These are phyloP conservation scores for Cloeon dipterum DNA, from an alignment of 2,888 invertebrate genomes.

Conservation along the genomic window DNA sequence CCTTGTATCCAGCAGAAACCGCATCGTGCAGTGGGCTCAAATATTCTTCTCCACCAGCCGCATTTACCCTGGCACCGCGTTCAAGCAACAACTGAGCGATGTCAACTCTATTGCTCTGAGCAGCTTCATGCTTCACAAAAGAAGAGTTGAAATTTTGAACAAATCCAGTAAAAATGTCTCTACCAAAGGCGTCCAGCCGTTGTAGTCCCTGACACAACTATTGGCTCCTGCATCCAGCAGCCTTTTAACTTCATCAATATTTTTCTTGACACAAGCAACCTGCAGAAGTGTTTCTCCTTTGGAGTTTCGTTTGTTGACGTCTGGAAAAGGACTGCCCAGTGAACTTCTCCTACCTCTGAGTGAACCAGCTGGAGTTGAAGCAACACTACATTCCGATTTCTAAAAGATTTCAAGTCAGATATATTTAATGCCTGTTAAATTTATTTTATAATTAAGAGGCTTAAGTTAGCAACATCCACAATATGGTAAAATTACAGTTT, in stretches of 20 bases:
- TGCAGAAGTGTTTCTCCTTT: constrained; percentile 5
- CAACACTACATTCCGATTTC: no score
- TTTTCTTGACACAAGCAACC: constrained; percentile 5
- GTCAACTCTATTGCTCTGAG: neutral
- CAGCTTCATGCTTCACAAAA: neutral
- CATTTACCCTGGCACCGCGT: neutral
- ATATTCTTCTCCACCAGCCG: neutral
- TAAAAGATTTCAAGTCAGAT: no score
- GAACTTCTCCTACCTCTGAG: no score
- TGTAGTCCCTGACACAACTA: constrained; percentile 2
- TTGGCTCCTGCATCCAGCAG: constrained; percentile 2
- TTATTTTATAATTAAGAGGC: no score
- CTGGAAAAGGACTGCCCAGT: no score
- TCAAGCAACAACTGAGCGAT: neutral
- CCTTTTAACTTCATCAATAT: neutral
- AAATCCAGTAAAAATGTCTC: neutral
- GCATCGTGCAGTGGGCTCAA: neutral
- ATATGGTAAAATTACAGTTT: no score
- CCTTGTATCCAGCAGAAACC: neutral
- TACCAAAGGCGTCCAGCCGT: constrained; percentile 5
- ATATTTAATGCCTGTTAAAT: no score
- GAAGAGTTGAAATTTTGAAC: neutral
- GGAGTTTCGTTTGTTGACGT: constrained; percentile 3
- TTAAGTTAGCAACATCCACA: no score
- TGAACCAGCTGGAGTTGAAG: no score